Evolutionary conservation across 1,140 invertebrate genomes (phyloP).

Genomic region (Listronotus bonariensis): DNA sequence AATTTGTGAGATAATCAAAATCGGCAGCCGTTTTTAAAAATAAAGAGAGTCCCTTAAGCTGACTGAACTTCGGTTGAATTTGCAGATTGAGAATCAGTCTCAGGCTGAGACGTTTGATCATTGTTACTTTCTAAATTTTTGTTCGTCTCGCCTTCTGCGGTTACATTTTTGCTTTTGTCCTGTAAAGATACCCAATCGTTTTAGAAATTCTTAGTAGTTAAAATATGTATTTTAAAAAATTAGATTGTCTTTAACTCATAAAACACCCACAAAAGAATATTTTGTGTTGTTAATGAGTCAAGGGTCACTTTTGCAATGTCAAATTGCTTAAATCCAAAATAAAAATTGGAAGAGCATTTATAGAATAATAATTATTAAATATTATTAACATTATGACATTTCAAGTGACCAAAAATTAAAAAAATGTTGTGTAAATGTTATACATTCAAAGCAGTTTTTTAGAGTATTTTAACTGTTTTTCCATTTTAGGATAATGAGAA

Average conservation of each 20-base stretch:
- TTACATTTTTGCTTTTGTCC: conserved; percentile 52
- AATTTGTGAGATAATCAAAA: conserved; percentile 17
- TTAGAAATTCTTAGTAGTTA: conserved; percentile 13
- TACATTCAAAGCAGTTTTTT: conserved; percentile 27
- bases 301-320: conserved; percentile 17
- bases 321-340: neutral
- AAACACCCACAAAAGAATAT: conserved; percentile 8
- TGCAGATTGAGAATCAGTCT: conserved; percentile 43
- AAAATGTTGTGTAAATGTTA: neutral
- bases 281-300: conserved; percentile 18
- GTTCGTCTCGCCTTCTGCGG: conserved; percentile 50
- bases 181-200: conserved; percentile 54
- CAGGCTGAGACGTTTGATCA: conserved; percentile 45
- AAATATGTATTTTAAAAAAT: neutral
- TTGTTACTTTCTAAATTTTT: conserved; percentile 46
- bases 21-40: conserved; percentile 32
- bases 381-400: neutral
- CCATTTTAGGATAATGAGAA: neutral
- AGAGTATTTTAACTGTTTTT: neutral
- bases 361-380: too few relatives aligned
- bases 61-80: conserved; percentile 43
- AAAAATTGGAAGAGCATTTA: too few relatives aligned
- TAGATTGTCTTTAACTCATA: conserved; percentile 5
- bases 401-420: conserved; percentile 8
- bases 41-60: conserved; percentile 37